These are phyloP conservation scores for Hoplodrina blanda DNA, from an alignment of 2,888 invertebrate species.

Conservation along the genomic window DNA sequence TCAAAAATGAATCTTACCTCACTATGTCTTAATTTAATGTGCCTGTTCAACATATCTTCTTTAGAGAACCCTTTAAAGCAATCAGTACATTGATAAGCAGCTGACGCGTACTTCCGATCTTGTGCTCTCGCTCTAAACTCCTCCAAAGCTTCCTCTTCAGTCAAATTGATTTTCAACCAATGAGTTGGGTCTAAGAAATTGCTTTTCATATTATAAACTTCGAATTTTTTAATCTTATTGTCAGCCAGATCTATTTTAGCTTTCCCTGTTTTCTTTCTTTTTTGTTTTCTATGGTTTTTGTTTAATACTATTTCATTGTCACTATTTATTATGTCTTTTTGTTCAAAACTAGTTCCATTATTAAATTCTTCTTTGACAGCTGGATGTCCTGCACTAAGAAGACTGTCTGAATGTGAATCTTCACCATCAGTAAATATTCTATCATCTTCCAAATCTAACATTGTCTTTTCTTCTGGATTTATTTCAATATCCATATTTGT, in stretches of 20 bases:
- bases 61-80: conserved; percentile 82
- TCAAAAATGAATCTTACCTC: conserved; percentile 68
- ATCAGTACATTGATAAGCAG: conserved; percentile 76
- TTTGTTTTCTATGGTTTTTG: conserved; percentile 14
- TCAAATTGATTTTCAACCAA: conserved; percentile 78
- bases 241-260: not conserved
- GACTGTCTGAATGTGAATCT: conserved; percentile 5
- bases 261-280: conserved; percentile 3
- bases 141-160: conserved; percentile 79
- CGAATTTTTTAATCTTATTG: conserved; percentile 29
- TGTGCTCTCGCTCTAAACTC: conserved; percentile 74
- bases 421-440: conserved; percentile 17
- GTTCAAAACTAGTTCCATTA: not conserved
- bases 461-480: conserved; percentile 2
- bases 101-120: conserved; percentile 74
- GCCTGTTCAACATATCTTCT: conserved; percentile 79
- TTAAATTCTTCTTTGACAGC: conserved; percentile 22
- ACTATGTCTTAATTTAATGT: conserved; percentile 76
- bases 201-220: not conserved
- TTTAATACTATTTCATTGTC: not conserved
- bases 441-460: conserved; percentile 8
- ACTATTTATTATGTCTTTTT: conserved; percentile 3
- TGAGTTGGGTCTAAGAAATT: conserved; percentile 68
- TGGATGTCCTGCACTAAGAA: not conserved
- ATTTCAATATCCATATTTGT: not conserved